Base-by-base conservation (phyloP, 2,113 vertebrate species). In the Grus americana region DNA sequence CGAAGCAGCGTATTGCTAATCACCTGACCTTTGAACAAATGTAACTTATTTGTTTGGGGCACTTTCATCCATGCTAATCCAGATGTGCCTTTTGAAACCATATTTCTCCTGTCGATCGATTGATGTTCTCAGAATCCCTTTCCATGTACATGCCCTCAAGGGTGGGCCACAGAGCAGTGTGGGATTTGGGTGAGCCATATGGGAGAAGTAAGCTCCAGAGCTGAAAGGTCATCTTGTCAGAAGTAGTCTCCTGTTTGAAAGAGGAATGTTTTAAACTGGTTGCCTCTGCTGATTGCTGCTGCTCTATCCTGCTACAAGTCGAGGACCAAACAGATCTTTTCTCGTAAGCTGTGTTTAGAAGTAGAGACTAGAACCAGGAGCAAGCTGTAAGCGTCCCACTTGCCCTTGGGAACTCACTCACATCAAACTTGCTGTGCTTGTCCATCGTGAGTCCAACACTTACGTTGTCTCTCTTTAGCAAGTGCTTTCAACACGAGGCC, bases 61-160 rank as follows among this genome's bases (percentile, higher is more conserved):
- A 57, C 91, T 94, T 96, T 92, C 49, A 94, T 94, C 95, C 84
- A 23, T 19, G 6, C 76, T 91, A 79, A 94, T 93, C 93, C 93
- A 94, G 90, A 93, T 85, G 90, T 90, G 84, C 70, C 87, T 94
- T 88, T 91, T 73, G n/a, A 94, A 82, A 42, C 70, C 49, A 2
- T 40, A 67, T 24, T 91, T 29, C 91, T 95, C 42, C 79, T 63
- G 63, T 13, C 40, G 83, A 67, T 80, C 0, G 9, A 55, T 26
- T 58, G 88, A 47, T 50, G 61, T 57, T 91, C 85, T 91, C 87
- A 76, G 87, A 91, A 85, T 57, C 66, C 46, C 44, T 75, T 23
- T 65, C 62, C 40, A 15, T 27, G 38, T 79, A 30, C 3, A 0
- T 38, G 66, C 57, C 76, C 91, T 72, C 17, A 7, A 23, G 78